Evolutionary conservation across 2,888 invertebrate genomes (phyloP).

Genomic region (Zeuzera pyrina): DNA sequence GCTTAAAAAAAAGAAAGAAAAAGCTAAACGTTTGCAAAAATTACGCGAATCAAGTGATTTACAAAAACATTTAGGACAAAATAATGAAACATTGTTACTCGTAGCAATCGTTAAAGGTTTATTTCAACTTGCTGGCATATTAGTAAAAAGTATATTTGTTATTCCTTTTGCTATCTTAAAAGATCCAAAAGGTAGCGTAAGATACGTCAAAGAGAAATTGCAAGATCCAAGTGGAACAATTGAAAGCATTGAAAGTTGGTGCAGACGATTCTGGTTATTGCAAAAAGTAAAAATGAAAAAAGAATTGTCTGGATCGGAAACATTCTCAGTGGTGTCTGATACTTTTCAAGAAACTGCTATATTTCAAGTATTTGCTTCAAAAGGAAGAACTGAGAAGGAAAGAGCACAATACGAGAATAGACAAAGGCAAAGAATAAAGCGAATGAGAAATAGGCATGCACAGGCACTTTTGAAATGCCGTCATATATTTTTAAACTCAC

Average conservation of each 20-base stretch:
- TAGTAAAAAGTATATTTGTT: too few species aligned
- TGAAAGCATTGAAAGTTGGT: constrained; percentile 17
- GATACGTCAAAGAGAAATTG: constrained; percentile 19
- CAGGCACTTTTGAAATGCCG: constrained; percentile 27
- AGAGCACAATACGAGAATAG: constrained; percentile 14
- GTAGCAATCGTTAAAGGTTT: too few species aligned
- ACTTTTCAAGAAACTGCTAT: constrained; percentile 22
- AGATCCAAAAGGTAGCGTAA: constrained; percentile 23
- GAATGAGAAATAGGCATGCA: constrained; percentile 24
- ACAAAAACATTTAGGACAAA: too few species aligned
- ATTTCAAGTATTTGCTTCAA: constrained; percentile 22
- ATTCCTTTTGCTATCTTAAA: constrained; percentile 16
- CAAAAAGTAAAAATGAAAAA: constrained; percentile 26
- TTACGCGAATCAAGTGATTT: too few species aligned
- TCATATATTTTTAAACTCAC: constrained; percentile 28
- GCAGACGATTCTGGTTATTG: constrained; percentile 17
- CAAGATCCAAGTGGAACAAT: constrained; percentile 21
- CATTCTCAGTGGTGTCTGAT: constrained; percentile 25
- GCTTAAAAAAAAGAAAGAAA: too few species aligned
- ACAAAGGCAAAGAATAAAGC: constrained; percentile 17
- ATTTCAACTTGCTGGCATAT: too few species aligned
- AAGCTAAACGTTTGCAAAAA: too few species aligned
- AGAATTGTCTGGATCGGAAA: constrained; percentile 26
- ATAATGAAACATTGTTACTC: too few species aligned
- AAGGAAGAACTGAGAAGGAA: constrained; percentile 28